Percentiles rank a stretch among this genome's conserved stretches.
phyloP scores from a whole-genome alignment of 2,888 invertebrate species.

The Nephrotoma flavescens region DNA sequence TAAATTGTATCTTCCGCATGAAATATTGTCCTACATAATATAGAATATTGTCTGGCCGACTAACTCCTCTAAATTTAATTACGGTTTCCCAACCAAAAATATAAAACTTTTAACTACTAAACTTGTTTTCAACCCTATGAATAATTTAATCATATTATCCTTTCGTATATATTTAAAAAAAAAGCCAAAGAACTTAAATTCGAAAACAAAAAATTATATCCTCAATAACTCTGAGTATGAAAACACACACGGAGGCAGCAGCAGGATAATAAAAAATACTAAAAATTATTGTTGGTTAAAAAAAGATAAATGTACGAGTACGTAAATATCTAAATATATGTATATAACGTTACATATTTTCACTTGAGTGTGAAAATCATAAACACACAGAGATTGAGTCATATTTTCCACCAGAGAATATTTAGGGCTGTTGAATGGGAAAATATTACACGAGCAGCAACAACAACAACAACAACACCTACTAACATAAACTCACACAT shows the following conservation, averaged over 20 bases:
- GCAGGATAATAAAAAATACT: background rate
- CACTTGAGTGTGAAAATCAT: background rate
- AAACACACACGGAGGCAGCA: background rate
- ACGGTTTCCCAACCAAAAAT: background rate
- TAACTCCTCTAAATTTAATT: background rate
- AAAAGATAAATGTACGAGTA: background rate
- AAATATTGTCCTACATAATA: background rate
- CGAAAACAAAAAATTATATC: background rate
- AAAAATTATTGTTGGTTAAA: background rate
- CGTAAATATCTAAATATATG: background rate
- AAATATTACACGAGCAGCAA: background rate
- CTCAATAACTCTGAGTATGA: background rate
- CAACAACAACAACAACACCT: background rate
- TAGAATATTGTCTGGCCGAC: background rate
- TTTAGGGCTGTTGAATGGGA: background rate
- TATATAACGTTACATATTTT: background rate
- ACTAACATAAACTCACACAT: background rate
- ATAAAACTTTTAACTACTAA: background rate
- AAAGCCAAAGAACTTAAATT: background rate
- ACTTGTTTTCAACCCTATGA: background rate
- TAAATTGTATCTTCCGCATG: background rate
- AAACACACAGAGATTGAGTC: background rate
- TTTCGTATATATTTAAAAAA: background rate
- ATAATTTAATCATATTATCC: background rate
- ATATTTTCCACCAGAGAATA: background rate